Evolutionary conservation across 2,888 invertebrate species (phyloP).

Genomic region (Cremastinae sp.): DNA sequence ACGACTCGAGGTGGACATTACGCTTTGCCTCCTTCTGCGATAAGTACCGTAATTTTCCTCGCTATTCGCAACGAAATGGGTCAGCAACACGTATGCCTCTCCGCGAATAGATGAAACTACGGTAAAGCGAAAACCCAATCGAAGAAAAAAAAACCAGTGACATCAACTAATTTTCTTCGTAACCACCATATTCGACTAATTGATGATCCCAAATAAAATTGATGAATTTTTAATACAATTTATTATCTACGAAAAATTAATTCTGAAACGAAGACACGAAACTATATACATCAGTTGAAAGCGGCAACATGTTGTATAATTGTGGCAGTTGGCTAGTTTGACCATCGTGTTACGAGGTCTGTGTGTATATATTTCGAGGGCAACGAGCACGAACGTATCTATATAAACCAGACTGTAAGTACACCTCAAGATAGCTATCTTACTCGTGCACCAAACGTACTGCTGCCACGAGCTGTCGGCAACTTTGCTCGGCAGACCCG

Average conservation of each 20-base stretch:
- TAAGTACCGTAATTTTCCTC: constrained; percentile 68
- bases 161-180: neutral
- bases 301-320: constrained; percentile 19
- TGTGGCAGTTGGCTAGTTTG: constrained; percentile 28
- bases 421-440: constrained; percentile 49
- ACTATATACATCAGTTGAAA: neutral
- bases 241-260: too few relatives aligned
- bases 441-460: constrained; percentile 42
- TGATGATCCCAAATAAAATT: neutral
- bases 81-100: constrained; percentile 44
- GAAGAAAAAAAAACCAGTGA: constrained; percentile 6
- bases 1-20: constrained; percentile 63
- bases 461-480: constrained; percentile 53
- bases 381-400: constrained; percentile 43
- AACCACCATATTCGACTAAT: neutral
- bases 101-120: constrained; percentile 26
- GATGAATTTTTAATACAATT: neutral
- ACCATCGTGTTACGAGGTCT: constrained; percentile 15
- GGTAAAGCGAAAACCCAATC: neutral
- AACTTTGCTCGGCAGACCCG: constrained; percentile 5
- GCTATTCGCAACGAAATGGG: constrained; percentile 62
- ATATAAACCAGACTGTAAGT: constrained; percentile 37
- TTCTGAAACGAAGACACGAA: neutral
- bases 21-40: constrained; percentile 62
- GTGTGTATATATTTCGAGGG: constrained; percentile 15